Conservation (phyloP, 2,113 vertebrate species). For the Entomyzon cyanotis region DNA sequence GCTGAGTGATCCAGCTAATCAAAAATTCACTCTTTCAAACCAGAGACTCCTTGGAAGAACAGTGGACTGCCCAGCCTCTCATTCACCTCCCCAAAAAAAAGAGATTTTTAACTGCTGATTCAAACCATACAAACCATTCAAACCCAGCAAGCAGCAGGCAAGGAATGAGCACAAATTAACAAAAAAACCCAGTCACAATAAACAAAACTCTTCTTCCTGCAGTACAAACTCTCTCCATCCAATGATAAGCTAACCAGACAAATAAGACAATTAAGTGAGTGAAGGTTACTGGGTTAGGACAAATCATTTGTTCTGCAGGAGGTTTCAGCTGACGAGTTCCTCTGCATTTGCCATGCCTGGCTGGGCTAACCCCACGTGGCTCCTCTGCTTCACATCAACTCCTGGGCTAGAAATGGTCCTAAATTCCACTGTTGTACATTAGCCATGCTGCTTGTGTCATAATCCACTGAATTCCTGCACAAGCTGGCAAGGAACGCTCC, state of each 20-base stretch:
- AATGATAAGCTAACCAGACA: neutral
- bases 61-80: neutral
- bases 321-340: neutral
- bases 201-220: neutral
- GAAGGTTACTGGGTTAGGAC: neutral
- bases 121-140: no score
- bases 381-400: neutral
- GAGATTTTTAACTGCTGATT: neutral
- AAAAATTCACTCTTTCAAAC: neutral
- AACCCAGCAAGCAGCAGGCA: neutral
- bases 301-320: neutral
- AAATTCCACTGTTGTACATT: neutral
- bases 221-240: neutral
- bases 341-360: neutral
- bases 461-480: neutral
- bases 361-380: neutral
- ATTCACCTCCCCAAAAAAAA: neutral
- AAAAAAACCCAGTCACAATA: neutral
- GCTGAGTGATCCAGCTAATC: fast-evolving
- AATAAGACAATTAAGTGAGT: neutral
- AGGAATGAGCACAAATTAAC: neutral
- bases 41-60: neutral
- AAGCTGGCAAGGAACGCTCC: neutral
- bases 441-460: neutral
- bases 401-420: neutral